Percentiles rank a stretch among this genome's conserved stretches.
These are phyloP conservation scores for Archivesica marissinica DNA, from an alignment of 1,140 invertebrate species.

Conservation along the genomic window DNA sequence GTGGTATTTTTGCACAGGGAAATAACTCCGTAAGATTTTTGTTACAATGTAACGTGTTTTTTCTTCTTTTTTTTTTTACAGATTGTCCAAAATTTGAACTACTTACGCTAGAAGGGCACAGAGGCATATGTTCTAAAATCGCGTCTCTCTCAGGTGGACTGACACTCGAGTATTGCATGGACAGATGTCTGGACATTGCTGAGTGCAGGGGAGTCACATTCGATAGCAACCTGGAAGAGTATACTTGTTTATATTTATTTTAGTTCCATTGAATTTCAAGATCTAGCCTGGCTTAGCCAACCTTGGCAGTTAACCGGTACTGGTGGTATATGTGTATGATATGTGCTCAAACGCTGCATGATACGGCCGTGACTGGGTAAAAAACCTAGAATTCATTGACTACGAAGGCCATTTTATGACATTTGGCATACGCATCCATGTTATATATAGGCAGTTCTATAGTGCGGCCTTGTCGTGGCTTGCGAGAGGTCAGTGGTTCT, in stretches of 20 bases:
- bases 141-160: not conserved
- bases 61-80: not conserved
- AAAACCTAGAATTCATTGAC: not conserved
- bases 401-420: not conserved
- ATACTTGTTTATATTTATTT: not conserved
- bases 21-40: not conserved
- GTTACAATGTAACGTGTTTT: not conserved
- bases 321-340: not conserved
- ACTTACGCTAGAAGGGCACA: not conserved
- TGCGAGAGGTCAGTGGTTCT: no score
- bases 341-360: not conserved
- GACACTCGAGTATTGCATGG: not conserved
- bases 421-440: no score
- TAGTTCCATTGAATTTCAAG: not conserved
- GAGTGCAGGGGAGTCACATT: constrained; percentile 16
- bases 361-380: not conserved
- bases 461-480: no score
- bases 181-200: constrained; percentile 13
- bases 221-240: not conserved
- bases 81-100: constrained; percentile 21
- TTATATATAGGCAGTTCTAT: no score
- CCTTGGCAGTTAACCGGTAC: no score
- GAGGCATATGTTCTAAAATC: not conserved
- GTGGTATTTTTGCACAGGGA: not conserved
- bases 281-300: no score